phyloP scores from a whole-genome alignment of 2,113 vertebrate species.

The Tupaia chinensis region DNA sequence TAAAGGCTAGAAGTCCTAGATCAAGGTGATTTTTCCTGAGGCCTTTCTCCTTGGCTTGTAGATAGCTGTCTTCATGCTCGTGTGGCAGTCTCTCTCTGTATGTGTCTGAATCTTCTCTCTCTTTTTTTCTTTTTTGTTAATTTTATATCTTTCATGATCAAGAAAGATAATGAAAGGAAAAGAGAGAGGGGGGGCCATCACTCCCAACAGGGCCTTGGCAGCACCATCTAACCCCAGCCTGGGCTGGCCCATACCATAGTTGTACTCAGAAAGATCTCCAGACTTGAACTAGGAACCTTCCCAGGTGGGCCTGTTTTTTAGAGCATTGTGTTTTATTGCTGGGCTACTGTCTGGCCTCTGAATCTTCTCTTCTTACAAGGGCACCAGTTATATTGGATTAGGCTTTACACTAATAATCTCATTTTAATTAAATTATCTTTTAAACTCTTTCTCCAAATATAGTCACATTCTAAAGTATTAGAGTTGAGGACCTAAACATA shows the following conservation, averaged over 20 bases:
- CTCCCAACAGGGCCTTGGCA: too few species aligned
- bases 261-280: too few species aligned
- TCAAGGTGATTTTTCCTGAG: neutral
- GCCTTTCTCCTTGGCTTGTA: neutral
- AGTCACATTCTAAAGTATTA: neutral
- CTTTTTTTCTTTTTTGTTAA: too few species aligned
- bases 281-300: too few species aligned
- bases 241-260: too few species aligned
- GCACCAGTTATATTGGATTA: neutral
- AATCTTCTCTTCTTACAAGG: neutral
- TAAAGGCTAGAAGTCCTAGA: neutral
- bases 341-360: too few species aligned
- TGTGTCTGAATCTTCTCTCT: neutral
- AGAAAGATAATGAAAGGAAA: too few species aligned
- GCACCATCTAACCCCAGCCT: too few species aligned
- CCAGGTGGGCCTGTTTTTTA: too few species aligned
- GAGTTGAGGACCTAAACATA: neutral
- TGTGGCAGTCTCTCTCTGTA: neutral
- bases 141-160: too few species aligned
- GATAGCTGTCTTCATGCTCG: neutral
- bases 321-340: too few species aligned
- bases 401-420: neutral
- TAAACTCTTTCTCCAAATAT: neutral
- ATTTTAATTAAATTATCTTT: neutral
- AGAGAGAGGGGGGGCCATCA: too few species aligned